Evolutionary conservation across 2,888 invertebrate genomes (phyloP).

Genomic region (Macrophya annulata): DNA sequence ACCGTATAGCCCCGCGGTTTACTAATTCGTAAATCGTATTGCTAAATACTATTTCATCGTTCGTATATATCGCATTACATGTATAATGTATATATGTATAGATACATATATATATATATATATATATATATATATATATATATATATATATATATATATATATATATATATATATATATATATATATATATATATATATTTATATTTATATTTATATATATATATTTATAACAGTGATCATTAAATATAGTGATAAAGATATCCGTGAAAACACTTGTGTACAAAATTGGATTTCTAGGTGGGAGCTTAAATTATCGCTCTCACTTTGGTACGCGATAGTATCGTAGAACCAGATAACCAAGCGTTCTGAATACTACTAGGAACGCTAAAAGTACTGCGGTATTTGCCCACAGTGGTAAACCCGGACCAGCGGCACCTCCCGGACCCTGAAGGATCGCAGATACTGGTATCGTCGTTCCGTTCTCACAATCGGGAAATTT

Average conservation of each 20-base stretch:
- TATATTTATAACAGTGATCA: constrained; percentile 47
- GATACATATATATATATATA: constrained; percentile 29
- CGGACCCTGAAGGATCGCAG: constrained; percentile 85
- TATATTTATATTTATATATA: constrained; percentile 55
- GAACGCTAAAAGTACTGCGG: constrained; percentile 86
- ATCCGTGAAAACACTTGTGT: constrained; percentile 66
- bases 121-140: constrained; percentile 42
- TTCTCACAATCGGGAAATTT: constrained; percentile 85
- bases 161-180: constrained; percentile 42
- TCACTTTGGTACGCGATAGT: constrained; percentile 86
- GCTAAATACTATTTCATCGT: constrained; percentile 59
- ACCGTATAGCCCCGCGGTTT: background rate
- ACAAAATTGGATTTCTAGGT: constrained; percentile 65
- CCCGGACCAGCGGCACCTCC: constrained; percentile 81
- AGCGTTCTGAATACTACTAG: constrained; percentile 86
- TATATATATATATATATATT: constrained; percentile 29
- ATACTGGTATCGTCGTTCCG: constrained; percentile 84
- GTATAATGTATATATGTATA: constrained; percentile 57
- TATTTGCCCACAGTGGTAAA: constrained; percentile 88
- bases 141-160: constrained; percentile 29
- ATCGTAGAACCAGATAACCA: constrained; percentile 88
- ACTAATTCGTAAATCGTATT: constrained; percentile 56
- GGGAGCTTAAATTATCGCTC: constrained; percentile 34
- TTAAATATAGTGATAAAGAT: constrained; percentile 57
- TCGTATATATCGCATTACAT: constrained; percentile 54